A percentile compares a stretch with the other conserved stretches of the same genome.
Evolutionary conservation across 2,113 vertebrate species (phyloP).

Genomic region (Columba janthina): DNA sequence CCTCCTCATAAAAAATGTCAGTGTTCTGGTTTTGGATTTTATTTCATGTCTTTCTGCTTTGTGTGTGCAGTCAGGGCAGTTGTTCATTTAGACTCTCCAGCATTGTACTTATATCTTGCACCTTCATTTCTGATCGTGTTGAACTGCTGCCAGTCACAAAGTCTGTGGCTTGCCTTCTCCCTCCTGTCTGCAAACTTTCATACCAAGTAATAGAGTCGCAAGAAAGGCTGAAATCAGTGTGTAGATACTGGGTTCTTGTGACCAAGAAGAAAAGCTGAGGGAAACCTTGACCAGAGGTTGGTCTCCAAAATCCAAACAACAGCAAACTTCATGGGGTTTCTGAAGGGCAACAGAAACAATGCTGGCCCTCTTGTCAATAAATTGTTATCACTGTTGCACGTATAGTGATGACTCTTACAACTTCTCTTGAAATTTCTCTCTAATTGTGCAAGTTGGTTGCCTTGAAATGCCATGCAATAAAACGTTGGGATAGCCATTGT

Average conservation of each 20-base stretch:
- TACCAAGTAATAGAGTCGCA: background rate
- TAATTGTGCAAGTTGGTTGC: background rate
- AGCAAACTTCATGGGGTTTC: conserved; percentile 16
- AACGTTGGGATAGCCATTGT: background rate
- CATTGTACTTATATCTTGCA: background rate
- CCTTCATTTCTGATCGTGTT: background rate
- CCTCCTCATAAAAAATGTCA: accelerated
- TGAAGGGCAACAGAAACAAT: conserved; percentile 15
- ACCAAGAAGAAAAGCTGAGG: conserved; percentile 1
- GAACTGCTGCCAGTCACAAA: background rate
- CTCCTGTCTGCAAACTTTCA: conserved; percentile 9
- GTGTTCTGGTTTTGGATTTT: background rate
- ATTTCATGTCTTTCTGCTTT: background rate
- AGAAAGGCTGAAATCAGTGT: background rate
- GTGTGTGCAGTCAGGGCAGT: background rate
- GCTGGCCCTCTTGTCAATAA: background rate
- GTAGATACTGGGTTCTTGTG: background rate
- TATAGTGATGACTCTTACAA: background rate
- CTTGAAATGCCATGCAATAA: conserved; percentile 16
- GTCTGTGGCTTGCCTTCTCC: background rate
- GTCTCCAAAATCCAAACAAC: conserved; percentile 50
- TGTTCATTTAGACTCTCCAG: background rate
- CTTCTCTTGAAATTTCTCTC: conserved; percentile 23
- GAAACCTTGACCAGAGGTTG: conserved; percentile 49
- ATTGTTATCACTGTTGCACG: background rate